Conservation (phyloP, 2,113 vertebrate species). For the Dissostichus mawsoni region DNA sequence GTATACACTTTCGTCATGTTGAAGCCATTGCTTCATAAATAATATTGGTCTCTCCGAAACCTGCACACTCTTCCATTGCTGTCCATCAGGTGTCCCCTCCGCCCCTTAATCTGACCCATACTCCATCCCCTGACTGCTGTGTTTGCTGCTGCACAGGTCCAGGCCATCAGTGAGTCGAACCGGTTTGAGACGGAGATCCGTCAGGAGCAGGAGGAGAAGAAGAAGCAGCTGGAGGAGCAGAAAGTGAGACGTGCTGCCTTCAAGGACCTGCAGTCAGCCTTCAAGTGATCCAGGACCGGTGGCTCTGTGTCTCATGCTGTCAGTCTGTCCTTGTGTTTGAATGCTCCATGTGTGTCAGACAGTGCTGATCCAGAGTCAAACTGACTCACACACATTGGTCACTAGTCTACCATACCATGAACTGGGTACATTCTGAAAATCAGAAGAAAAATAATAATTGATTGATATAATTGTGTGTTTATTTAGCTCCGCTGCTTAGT, state of each 20-base stretch:
- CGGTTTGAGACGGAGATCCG: conserved; percentile 96
- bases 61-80: no score
- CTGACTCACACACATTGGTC: background rate
- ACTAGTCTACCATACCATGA: background rate
- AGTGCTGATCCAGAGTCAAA: background rate
- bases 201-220: conserved; percentile 93
- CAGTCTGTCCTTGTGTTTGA: conserved; percentile 15
- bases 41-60: no score
- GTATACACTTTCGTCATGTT: no score
- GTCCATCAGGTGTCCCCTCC: no score
- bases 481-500: background rate
- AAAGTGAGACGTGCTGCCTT: conserved; percentile 93
- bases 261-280: conserved; percentile 92
- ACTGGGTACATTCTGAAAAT: background rate
- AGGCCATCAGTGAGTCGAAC: conserved; percentile 90
- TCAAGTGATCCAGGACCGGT: conserved; percentile 83
- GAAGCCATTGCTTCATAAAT: no score
- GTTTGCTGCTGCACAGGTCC: conserved; percentile 80
- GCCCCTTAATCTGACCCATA: no score
- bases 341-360: conserved; percentile 6
- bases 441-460: background rate
- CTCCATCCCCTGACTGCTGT: background rate
- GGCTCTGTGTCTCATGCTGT: conserved; percentile 26
- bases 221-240: conserved; percentile 91
- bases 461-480: background rate